phyloP scores from a whole-genome alignment of 2,113 vertebrate genomes.

The Myiozetetes cayanensis region DNA sequence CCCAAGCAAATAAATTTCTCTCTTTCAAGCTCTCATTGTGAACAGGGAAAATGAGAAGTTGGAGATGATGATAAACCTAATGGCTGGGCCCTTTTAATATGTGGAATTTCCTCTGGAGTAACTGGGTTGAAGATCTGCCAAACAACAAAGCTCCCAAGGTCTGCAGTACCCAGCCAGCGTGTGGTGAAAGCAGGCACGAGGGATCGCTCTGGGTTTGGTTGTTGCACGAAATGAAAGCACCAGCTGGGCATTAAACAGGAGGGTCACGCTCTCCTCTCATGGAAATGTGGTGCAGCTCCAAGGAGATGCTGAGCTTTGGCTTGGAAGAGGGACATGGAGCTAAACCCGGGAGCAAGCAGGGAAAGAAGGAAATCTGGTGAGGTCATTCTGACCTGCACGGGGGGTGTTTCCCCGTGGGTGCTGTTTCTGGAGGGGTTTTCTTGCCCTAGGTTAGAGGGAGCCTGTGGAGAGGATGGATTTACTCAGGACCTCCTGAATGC shows the following conservation, averaged over 20 bases:
- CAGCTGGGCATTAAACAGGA: neutral
- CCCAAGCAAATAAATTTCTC: slow-evolving; percentile 11
- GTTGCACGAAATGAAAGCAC: neutral
- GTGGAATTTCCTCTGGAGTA: slow-evolving; percentile 45
- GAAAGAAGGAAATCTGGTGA: neutral
- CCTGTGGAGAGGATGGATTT: neutral
- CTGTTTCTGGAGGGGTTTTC: neutral
- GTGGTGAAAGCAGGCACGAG: neutral
- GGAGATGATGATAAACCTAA: slow-evolving; percentile 44
- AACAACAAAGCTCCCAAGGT: neutral
- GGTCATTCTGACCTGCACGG: neutral
- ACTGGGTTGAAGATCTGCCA: slow-evolving; percentile 4
- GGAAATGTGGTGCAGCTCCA: neutral
- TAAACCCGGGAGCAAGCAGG: neutral
- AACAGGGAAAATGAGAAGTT: neutral
- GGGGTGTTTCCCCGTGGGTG: fast-evolving
- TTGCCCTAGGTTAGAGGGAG: neutral
- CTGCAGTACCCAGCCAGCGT: neutral
- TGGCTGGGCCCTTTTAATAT: neutral
- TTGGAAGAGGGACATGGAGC: fast-evolving
- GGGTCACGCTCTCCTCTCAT: fast-evolving
- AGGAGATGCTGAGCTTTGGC: neutral
- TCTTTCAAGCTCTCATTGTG: slow-evolving; percentile 1
- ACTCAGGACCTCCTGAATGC: neutral
- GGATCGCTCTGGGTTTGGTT: neutral